Percentiles rank a stretch among this genome's conserved stretches.
phyloP scores from a whole-genome alignment of 2,113 vertebrate species.

The Hydrochoerus hydrochaeris region DNA sequence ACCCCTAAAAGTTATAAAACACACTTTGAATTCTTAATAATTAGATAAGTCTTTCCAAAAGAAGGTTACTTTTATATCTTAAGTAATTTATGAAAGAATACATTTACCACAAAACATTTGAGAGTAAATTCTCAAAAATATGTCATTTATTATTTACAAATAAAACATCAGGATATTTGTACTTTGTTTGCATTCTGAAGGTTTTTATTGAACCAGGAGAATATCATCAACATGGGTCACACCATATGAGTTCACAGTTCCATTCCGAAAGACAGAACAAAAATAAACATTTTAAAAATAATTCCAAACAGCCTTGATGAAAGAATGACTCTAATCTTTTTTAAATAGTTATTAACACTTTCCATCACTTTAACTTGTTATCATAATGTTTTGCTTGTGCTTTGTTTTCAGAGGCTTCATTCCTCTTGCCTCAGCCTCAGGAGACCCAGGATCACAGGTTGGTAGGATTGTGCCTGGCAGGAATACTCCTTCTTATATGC shows the following conservation, averaged over 20 bases:
- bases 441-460: too few species aligned
- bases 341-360: too few species aligned
- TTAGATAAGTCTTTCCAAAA: not conserved
- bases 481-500: too few species aligned
- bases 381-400: too few species aligned
- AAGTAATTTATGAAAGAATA: slow-evolving; percentile 51
- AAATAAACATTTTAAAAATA: slow-evolving; percentile 4
- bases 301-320: not conserved
- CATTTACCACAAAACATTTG: slow-evolving; percentile 10
- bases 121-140: slow-evolving; percentile 17
- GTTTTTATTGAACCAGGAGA: not conserved
- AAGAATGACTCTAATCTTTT: not conserved
- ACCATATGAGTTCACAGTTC: not conserved
- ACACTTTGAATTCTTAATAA: slow-evolving; percentile 44
- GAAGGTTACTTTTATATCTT: not conserved
- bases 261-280: slow-evolving; percentile 4
- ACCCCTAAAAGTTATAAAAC: not conserved
- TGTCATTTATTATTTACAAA: slow-evolving; percentile 1
- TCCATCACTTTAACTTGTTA: too few species aligned
- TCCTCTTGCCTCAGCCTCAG: too few species aligned
- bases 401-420: too few species aligned
- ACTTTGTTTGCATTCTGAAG: not conserved
- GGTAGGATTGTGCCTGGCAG: too few species aligned
- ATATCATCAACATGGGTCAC: not conserved
- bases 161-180: not conserved